These are phyloP conservation scores for Balaeniceps rex DNA, from an alignment of 2,113 vertebrate species.

Conservation along the genomic window DNA sequence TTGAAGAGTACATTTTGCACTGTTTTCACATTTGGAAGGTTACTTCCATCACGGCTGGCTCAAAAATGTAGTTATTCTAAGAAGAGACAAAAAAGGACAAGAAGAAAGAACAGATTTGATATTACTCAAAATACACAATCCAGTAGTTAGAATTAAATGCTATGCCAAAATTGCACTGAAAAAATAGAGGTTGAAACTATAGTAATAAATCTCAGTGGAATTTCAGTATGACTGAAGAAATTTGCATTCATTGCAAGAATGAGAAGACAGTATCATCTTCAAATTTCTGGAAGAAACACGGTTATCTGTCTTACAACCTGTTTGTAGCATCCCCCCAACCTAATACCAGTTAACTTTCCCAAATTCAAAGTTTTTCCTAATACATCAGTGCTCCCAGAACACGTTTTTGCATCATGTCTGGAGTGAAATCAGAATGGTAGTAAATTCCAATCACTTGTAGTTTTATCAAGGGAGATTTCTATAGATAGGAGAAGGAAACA, in stretches of 20 bases:
- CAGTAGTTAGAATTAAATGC: neutral
- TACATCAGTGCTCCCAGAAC: neutral
- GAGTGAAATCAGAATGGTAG: neutral
- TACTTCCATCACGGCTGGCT: neutral
- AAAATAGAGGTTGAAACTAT: neutral
- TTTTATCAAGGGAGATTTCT: neutral
- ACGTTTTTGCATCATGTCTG: neutral
- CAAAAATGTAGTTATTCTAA: neutral
- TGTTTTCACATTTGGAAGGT: neutral
- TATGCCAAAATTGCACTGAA: neutral
- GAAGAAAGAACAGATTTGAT: neutral
- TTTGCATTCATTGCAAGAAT: neutral
- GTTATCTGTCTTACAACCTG: neutral
- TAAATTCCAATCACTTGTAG: neutral
- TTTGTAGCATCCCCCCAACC: neutral
- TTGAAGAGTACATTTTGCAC: neutral
- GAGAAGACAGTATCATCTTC: neutral
- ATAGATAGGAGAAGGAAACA: neutral
- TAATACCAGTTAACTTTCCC: neutral
- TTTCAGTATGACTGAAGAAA: constrained; percentile 5
- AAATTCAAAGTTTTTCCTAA: neutral
- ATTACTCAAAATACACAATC: neutral
- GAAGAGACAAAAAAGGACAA: neutral
- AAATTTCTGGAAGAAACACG: neutral
- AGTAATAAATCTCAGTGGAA: neutral